Conservation (phyloP, 2,113 vertebrate species). For the Porphyrio hochstetteri region DNA sequence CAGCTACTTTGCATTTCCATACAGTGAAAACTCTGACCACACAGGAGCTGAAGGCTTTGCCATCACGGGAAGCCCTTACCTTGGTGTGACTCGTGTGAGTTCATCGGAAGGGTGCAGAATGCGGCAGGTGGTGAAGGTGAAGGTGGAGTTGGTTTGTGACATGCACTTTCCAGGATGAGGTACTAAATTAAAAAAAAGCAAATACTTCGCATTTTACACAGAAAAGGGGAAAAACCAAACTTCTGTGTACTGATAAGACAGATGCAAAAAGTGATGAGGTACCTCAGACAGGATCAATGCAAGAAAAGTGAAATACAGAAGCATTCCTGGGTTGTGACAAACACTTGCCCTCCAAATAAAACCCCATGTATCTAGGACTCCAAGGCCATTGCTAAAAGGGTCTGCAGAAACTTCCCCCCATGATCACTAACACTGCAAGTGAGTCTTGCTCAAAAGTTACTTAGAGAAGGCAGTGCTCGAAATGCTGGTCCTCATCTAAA, state of each 20-base stretch:
- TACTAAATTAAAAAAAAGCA: slow-evolving; percentile 79
- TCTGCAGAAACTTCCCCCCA: background rate
- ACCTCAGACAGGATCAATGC: slow-evolving; percentile 60
- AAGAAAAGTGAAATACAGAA: slow-evolving; percentile 21
- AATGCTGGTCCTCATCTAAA: background rate
- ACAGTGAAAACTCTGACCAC: background rate
- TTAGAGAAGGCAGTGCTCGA: background rate
- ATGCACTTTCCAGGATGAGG: slow-evolving; percentile 96
- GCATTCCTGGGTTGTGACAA: background rate
- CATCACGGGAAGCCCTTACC: slow-evolving; percentile 76
- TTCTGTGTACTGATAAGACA: slow-evolving; percentile 10
- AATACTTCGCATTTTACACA: slow-evolving; percentile 72
- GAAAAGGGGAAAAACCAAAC: slow-evolving; percentile 9
- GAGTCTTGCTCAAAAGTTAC: background rate
- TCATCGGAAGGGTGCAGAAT: slow-evolving; percentile 97
- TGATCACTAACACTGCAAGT: background rate
- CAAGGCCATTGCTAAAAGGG: background rate
- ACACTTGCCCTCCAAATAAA: background rate
- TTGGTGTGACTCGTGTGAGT: slow-evolving; percentile 91
- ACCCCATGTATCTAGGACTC: background rate
- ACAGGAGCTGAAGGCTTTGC: background rate
- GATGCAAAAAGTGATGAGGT: slow-evolving; percentile 61
- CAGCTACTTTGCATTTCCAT: background rate
- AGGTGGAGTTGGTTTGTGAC: slow-evolving; percentile 97
- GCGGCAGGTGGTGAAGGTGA: slow-evolving; percentile 98